Percentiles rank a stretch among this genome's conserved stretches.
These are phyloP conservation scores for Anabacerthia variegaticeps DNA, from an alignment of 2,797 vertebrate species.

Conservation along the genomic window DNA sequence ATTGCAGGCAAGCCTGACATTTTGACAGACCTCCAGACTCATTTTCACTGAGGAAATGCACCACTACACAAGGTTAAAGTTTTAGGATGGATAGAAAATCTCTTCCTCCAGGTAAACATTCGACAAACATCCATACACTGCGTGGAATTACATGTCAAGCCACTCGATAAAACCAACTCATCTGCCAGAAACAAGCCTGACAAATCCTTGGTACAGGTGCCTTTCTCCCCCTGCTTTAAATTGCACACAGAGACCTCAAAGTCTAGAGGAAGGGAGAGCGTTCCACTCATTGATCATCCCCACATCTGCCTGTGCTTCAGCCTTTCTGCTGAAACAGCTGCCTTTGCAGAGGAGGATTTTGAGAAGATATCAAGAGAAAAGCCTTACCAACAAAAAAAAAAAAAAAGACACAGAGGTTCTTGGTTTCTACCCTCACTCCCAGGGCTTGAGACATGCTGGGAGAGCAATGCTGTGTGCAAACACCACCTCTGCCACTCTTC, in stretches of 20 bases:
- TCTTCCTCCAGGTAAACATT: not conserved
- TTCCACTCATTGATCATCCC: not conserved
- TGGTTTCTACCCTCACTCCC: not conserved
- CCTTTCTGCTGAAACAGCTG: not conserved
- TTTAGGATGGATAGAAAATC: not conserved
- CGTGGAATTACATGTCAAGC: not conserved
- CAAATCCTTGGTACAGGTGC: not conserved
- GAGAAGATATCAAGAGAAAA: not conserved
- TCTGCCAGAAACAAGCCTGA: not conserved
- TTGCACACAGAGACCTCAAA: not conserved
- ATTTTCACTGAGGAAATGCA: not conserved
- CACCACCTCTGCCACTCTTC: not conserved
- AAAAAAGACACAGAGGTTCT: not conserved
- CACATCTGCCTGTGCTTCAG: not conserved
- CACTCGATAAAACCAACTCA: not conserved
- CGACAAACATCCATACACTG: not conserved
- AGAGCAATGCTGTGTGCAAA: fast-evolving
- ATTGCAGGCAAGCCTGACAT: not conserved
- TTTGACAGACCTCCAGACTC: not conserved
- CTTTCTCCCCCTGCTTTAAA: not conserved
- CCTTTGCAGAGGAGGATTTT: not conserved
- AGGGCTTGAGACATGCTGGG: not conserved
- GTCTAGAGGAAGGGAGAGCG: not conserved
- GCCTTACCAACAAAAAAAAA: not conserved
- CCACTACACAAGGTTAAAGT: not conserved